Conservation (phyloP, 2,797 vertebrate genomes). For the Paedocypris micromegethes region DNA sequence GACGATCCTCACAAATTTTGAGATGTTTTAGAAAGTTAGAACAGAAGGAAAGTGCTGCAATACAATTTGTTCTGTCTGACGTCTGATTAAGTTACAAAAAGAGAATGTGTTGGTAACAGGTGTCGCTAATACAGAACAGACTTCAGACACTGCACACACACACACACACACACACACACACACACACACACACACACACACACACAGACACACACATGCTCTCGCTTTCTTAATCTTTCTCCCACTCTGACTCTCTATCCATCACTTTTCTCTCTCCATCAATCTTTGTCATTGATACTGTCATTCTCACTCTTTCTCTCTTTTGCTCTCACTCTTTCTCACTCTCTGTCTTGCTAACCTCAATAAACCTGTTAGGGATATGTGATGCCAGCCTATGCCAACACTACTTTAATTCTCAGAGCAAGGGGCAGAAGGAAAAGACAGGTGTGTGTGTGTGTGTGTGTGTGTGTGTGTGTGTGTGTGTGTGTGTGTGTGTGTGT, state of each 20-base stretch:
- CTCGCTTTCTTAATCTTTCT: constrained; percentile 39
- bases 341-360: constrained; percentile 65
- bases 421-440: constrained; percentile 1
- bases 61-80: constrained; percentile 67
- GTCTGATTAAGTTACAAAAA: constrained; percentile 70
- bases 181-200: too few species aligned
- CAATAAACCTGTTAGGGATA: constrained; percentile 68
- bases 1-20: constrained; percentile 46
- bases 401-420: constrained; percentile 49
- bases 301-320: not conserved
- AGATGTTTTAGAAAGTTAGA: constrained; percentile 62
- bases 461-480: constrained; percentile 9
- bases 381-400: constrained; percentile 65
- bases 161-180: too few species aligned
- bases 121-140: constrained; percentile 65
- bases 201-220: too few species aligned
- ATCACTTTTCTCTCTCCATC: too few species aligned
- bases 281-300: too few species aligned
- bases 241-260: not conserved
- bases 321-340: constrained; percentile 44
- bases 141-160: constrained; percentile 60
- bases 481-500: not conserved
- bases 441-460: constrained; percentile 24
- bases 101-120: constrained; percentile 73
- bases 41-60: constrained; percentile 61